Evolutionary conservation across 1,140 invertebrate genomes (phyloP), one percentile per base, ranked within the genome.

Genomic region (Bicyclus anynana): DNA sequence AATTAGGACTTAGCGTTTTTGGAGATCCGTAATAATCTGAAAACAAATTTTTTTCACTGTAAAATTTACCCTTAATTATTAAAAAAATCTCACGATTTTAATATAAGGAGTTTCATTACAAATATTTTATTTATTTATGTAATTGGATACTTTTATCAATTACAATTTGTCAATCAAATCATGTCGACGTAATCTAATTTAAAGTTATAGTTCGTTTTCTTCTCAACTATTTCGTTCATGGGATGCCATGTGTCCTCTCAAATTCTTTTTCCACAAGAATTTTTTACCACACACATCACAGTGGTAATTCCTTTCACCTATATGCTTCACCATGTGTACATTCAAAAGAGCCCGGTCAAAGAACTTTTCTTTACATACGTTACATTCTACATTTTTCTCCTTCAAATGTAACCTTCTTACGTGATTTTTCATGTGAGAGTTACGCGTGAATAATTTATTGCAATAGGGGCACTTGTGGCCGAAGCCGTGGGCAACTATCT

Each of bases 271-370:
- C 79, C 80, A 80, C 2, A 80, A 53, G 40, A 80, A 93, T 75
- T 75, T 89, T 55, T 92, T 91, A 2, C 91, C 90, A 72, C 95
- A 96, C 13, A 92, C 81, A 3, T 91, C 90, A 63, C 90, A 91
- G 60, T 93, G 91, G 69, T 94, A 94, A 16, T 94, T 94, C 47
- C 93, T 92, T 63, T 94, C 93, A 0, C 94, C 93, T 1, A 92
- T 93, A 69, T 92, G 91, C 26, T 84, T 82, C 2, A 88, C 70
- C 77, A 90, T 85, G 50, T 91, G 90, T 21, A 72, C 77, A 29
- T 77, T 78, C 6, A 91, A 68, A 9, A 81, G 77, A 2, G 80
- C 69, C 27, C 76, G 78, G 49, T 88, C 82, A 80, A 95, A 83
- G 58, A 90, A 91, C 10, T 74, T 80, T 47, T 85, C 77, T 5